Evolutionary conservation across 2,797 vertebrate genomes (phyloP).

Genomic region (Pseudopleuronectes americanus): DNA sequence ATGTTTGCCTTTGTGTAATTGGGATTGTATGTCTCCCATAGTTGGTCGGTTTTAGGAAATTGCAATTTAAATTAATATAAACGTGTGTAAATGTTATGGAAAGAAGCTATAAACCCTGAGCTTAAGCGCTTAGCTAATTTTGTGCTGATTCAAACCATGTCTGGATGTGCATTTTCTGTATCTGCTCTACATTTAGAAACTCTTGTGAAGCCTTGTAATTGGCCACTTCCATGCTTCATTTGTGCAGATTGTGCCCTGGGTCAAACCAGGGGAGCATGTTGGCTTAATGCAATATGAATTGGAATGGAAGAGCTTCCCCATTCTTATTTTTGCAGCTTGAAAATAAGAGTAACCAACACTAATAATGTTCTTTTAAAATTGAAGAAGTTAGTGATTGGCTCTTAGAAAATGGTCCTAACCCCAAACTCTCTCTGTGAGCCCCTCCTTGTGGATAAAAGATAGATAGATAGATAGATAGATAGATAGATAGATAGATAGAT

Average conservation of each 20-base stretch:
- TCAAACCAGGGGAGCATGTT: neutral
- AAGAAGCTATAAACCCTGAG: neutral
- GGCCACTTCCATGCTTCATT: too few species aligned
- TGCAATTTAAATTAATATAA: slow-evolving; percentile 47
- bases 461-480: too few species aligned
- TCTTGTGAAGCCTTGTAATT: neutral
- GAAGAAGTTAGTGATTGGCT: neutral
- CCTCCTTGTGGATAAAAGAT: slow-evolving; percentile 71
- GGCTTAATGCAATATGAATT: neutral
- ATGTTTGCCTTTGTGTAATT: too few species aligned
- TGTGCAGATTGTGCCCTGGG: neutral
- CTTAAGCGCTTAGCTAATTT: neutral
- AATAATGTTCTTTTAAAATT: neutral
- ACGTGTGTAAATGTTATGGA: slow-evolving; percentile 3
- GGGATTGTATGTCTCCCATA: neutral
- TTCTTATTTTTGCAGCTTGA: neutral
- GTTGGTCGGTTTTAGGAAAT: slow-evolving; percentile 20
- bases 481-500: neutral
- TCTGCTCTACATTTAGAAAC: slow-evolving; percentile 5
- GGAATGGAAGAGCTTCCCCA: neutral
- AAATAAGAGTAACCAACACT: too few species aligned
- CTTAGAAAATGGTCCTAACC: neutral
- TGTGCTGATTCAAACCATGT: slow-evolving; percentile 16
- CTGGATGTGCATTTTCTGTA: slow-evolving; percentile 18
- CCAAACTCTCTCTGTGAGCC: slow-evolving; percentile 50